Evolutionary conservation across 2,113 vertebrate species (phyloP).

Genomic region (Stegostoma tigrinum): DNA sequence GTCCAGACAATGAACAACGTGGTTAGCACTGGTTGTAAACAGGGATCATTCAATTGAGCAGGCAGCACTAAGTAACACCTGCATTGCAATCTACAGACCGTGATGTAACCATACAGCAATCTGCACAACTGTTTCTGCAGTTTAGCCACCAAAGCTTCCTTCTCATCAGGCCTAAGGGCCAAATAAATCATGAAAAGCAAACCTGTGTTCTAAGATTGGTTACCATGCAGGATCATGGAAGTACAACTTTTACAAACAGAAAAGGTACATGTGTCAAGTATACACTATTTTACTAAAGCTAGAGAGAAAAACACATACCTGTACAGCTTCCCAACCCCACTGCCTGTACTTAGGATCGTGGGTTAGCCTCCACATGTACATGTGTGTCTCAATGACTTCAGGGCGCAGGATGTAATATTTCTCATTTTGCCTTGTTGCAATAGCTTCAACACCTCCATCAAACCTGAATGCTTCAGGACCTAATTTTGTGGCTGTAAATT

Average conservation of each 20-base stretch:
- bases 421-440: constrained; percentile 94
- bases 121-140: not conserved
- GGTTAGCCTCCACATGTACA: constrained; percentile 98
- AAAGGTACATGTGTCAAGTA: not conserved
- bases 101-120: not conserved
- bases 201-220: not conserved
- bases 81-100: not conserved
- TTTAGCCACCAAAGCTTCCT: not conserved
- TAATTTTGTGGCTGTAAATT: constrained; percentile 71
- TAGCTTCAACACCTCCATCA: constrained; percentile 93
- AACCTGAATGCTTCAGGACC: constrained; percentile 95
- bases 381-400: constrained; percentile 94
- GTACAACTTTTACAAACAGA: not conserved
- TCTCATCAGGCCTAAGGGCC: not conserved
- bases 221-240: not conserved
- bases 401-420: constrained; percentile 96
- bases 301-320: constrained; percentile 58
- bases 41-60: not conserved
- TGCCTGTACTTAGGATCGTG: constrained; percentile 93
- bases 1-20: not conserved
- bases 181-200: not conserved
- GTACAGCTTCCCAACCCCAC: constrained; percentile 97
- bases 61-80: not conserved
- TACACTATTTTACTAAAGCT: not conserved
- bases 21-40: not conserved